A percentile compares a stretch with the other conserved stretches of the same genome.
Evolutionary conservation across 2,113 vertebrate genomes (phyloP).

Genomic region (Oryzias woworae): DNA sequence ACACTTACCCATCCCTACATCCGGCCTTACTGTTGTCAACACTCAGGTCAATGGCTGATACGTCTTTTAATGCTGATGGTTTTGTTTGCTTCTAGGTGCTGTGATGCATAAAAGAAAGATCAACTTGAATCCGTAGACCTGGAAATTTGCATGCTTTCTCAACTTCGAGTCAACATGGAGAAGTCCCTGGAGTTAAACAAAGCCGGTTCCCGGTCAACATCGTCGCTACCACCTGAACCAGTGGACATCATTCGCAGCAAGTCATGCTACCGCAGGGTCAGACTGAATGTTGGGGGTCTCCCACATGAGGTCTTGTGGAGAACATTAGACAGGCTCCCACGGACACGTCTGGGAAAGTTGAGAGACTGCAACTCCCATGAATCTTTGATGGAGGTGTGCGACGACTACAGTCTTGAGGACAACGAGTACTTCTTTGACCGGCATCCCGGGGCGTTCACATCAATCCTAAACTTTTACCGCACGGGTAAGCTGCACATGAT

Average conservation of each 20-base stretch:
- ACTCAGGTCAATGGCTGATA: not conserved
- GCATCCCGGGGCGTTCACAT: slow-evolving; percentile 96
- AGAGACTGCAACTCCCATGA: slow-evolving; percentile 95
- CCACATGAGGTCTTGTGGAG: slow-evolving; percentile 97
- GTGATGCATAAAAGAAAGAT: slow-evolving; percentile 82
- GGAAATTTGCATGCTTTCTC: slow-evolving; percentile 50
- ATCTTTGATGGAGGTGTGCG: slow-evolving; percentile 93
- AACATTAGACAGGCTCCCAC: slow-evolving; percentile 93
- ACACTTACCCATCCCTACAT: no score
- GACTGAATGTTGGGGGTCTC: slow-evolving; percentile 95
- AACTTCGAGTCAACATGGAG: slow-evolving; percentile 68
- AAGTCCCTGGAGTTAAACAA: slow-evolving; percentile 92
- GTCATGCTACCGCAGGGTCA: slow-evolving; percentile 91
- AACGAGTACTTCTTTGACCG: slow-evolving; percentile 99
- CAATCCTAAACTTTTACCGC: slow-evolving; percentile 98
- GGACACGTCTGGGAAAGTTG: slow-evolving; percentile 93
- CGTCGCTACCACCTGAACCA: slow-evolving; percentile 92
- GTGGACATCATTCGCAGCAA: slow-evolving; percentile 94
- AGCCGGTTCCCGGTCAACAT: slow-evolving; percentile 88
- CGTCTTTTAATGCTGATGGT: slow-evolving; percentile 14
- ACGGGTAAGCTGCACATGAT: slow-evolving; percentile 99
- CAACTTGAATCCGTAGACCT: slow-evolving; percentile 65
- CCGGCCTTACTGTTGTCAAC: not conserved
- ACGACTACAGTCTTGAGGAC: slow-evolving; percentile 96
- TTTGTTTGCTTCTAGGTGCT: slow-evolving; percentile 66